Percentiles rank a stretch among this genome's conserved stretches.
Conservation (phyloP, 2,113 vertebrate species). For the Rhea pennata region DNA sequence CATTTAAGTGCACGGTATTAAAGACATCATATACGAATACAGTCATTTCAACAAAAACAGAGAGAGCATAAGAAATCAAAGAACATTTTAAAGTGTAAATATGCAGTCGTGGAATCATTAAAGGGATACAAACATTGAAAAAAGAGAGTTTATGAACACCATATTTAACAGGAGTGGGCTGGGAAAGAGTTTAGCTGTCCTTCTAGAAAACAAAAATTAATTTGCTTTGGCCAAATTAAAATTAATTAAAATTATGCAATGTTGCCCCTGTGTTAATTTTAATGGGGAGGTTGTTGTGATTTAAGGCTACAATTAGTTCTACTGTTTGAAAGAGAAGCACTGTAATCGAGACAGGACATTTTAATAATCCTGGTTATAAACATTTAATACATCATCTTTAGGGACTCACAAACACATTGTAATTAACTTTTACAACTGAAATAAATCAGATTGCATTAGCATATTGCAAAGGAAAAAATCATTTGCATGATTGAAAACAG, state of each 20-base stretch:
- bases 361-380: conserved; percentile 96
- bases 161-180: background rate
- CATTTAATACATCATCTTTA: conserved; percentile 94
- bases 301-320: conserved; percentile 90
- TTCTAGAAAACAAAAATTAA: conserved; percentile 88
- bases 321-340: conserved; percentile 87
- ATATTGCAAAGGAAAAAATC: conserved; percentile 93
- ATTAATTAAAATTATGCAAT: conserved; percentile 90
- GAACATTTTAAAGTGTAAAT: conserved; percentile 24
- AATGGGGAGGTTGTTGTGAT: conserved; percentile 85
- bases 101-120: background rate
- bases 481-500: conserved; percentile 97
- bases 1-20: background rate
- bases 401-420: conserved; percentile 94
- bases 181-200: conserved; percentile 77
- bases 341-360: conserved; percentile 92
- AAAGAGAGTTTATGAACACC: conserved; percentile 70
- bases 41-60: conserved; percentile 23
- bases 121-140: conserved; percentile 44
- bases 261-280: conserved; percentile 88
- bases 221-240: conserved; percentile 88
- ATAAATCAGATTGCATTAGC: conserved; percentile 95
- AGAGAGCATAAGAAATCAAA: conserved; percentile 27
- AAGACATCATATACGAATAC: conserved; percentile 1
- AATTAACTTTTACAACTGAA: conserved; percentile 97